These are phyloP conservation scores for Caloenas nicobarica DNA, from an alignment of 2,113 vertebrate species.

Conservation along the genomic window DNA sequence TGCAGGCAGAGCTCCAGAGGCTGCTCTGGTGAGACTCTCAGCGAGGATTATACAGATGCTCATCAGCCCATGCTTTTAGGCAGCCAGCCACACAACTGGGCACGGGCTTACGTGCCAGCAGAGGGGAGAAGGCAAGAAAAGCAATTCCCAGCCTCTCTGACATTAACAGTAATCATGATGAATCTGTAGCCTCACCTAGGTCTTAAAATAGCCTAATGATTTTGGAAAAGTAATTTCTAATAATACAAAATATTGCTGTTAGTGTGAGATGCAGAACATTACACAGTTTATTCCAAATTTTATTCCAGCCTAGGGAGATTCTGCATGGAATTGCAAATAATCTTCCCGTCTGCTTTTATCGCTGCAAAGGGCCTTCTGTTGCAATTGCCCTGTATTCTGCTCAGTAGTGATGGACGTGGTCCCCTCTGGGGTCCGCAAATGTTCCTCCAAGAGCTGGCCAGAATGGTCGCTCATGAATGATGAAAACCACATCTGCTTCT, in stretches of 20 bases:
- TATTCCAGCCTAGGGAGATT: slow-evolving; percentile 21
- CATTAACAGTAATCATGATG: neutral
- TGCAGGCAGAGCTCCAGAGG: neutral
- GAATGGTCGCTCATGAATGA: neutral
- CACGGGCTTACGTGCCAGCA: fast-evolving
- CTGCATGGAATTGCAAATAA: slow-evolving; percentile 7
- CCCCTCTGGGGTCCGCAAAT: neutral
- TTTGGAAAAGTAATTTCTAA: slow-evolving; percentile 28
- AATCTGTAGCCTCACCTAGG: neutral
- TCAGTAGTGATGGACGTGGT: neutral
- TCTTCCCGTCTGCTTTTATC: neutral
- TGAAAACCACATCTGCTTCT: neutral
- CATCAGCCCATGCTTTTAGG: neutral
- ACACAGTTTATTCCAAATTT: slow-evolving; percentile 17
- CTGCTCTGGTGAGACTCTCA: neutral
- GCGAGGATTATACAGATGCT: neutral
- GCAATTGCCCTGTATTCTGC: neutral
- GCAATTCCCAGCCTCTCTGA: neutral
- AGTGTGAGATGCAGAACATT: neutral
- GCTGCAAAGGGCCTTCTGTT: neutral
- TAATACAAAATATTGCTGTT: neutral
- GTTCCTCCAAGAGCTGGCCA: neutral
- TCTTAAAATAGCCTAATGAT: slow-evolving; percentile 13
- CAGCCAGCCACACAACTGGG: neutral
- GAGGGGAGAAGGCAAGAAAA: neutral